Percentiles rank a stretch among this genome's conserved stretches.
phyloP scores from a whole-genome alignment of 1,140 invertebrate genomes.

The Melitaea cinxia region DNA sequence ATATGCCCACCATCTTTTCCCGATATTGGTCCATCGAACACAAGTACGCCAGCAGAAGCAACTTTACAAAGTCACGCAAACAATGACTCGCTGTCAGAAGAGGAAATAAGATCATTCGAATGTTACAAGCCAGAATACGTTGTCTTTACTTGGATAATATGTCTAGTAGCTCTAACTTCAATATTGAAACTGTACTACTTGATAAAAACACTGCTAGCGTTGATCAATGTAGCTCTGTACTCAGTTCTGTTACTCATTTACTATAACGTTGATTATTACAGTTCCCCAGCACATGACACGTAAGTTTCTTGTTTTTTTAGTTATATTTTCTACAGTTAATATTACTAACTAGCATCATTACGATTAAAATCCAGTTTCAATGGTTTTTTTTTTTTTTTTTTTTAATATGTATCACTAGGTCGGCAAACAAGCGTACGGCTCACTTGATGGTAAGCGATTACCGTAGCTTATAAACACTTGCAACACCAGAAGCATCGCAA shows the following conservation, averaged over 20 bases:
- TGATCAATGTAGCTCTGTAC: conserved; percentile 86
- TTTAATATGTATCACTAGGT: too few species aligned
- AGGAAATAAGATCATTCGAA: conserved; percentile 36
- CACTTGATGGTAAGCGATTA: too few species aligned
- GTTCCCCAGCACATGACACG: conserved; percentile 33
- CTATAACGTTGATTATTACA: conserved; percentile 51
- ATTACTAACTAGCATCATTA: too few species aligned
- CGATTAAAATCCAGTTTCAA: too few species aligned
- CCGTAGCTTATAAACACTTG: too few species aligned
- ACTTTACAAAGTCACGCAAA: background rate
- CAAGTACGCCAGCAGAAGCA: background rate
- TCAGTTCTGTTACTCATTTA: conserved; percentile 51
- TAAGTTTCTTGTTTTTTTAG: conserved; percentile 40
- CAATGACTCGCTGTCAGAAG: background rate
- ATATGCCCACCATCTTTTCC: conserved; percentile 51
- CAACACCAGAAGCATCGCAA: too few species aligned
- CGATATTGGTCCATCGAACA: background rate
- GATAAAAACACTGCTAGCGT: conserved; percentile 91
- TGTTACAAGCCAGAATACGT: conserved; percentile 92
- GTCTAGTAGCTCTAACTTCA: conserved; percentile 93
- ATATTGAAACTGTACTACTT: conserved; percentile 96
- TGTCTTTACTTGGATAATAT: conserved; percentile 96
- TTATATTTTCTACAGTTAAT: background rate
- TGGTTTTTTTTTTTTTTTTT: too few species aligned
- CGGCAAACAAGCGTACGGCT: too few species aligned